Evolutionary conservation across 2,888 invertebrate species (phyloP).

Genomic region (Chymomyza procnemis): DNA sequence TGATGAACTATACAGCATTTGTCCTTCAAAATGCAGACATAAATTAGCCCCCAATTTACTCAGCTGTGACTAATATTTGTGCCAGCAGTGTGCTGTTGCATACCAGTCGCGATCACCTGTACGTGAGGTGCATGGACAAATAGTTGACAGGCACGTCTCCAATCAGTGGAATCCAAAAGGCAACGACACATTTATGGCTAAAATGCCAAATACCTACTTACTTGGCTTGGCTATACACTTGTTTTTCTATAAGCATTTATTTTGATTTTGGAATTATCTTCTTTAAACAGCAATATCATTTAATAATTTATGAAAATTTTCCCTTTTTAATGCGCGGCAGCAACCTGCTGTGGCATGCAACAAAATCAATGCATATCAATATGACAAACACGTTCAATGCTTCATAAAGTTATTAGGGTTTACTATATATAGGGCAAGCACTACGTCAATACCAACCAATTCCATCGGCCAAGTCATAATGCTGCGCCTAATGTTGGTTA

Average conservation of each 20-base stretch:
- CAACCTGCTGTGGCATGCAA: constrained; percentile 41
- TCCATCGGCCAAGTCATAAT: background rate
- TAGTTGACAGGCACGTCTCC: constrained; percentile 42
- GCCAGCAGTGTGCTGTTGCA: constrained; percentile 18
- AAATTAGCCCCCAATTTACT: no score
- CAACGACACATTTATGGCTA: constrained; percentile 15
- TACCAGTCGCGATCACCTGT: constrained; percentile 18
- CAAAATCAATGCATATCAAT: constrained; percentile 35
- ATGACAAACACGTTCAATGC: constrained; percentile 51
- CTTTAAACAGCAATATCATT: constrained; percentile 18
- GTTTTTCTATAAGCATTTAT: constrained; percentile 19
- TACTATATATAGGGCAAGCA: constrained; percentile 40
- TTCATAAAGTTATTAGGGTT: constrained; percentile 66
- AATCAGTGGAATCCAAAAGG: constrained; percentile 11
- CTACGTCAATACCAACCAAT: no score
- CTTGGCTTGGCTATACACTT: background rate
- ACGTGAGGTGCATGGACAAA: constrained; percentile 55
- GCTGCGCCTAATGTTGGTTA: constrained; percentile 6
- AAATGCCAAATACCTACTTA: constrained; percentile 23
- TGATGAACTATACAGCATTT: constrained; percentile 26
- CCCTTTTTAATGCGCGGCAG: constrained; percentile 49
- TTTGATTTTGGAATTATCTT: background rate
- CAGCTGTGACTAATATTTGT: constrained; percentile 16
- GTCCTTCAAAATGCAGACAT: background rate
- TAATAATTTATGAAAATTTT: constrained; percentile 50